Conservation (phyloP, 2,888 invertebrate genomes). For the Tholera decimalis region DNA sequence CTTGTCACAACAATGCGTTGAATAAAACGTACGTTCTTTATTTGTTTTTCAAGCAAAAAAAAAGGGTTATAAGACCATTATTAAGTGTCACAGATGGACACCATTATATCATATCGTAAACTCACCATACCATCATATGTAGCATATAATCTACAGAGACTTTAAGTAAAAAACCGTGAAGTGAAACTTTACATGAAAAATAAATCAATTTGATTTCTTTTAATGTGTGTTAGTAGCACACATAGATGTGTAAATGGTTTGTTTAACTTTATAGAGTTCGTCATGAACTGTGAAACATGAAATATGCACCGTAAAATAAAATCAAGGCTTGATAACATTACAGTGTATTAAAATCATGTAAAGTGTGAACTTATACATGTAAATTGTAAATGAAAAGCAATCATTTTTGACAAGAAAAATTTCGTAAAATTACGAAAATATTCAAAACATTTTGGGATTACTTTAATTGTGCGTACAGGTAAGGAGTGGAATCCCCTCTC, state of each 20-base stretch:
- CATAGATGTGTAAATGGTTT: constrained; percentile 33
- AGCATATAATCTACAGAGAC: too few relatives aligned
- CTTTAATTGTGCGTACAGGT: too few relatives aligned
- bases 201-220: constrained; percentile 18
- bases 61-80: background rate
- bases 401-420: background rate
- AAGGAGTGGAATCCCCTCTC: too few relatives aligned
- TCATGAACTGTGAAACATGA: constrained; percentile 48
- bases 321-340: constrained; percentile 23
- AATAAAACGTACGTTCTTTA: constrained; percentile 15
- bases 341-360: constrained; percentile 23
- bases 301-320: constrained; percentile 57
- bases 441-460: too few relatives aligned
- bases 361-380: constrained; percentile 1
- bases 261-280: constrained; percentile 44
- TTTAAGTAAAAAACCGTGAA: constrained; percentile 23
- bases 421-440: too few relatives aligned
- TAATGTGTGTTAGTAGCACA: constrained; percentile 35
- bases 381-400: background rate
- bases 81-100: constrained; percentile 10
- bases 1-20: too few relatives aligned
- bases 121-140: background rate
- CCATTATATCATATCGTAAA: constrained; percentile 1
- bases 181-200: constrained; percentile 2
- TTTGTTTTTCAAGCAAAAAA: constrained; percentile 20